phyloP scores from a whole-genome alignment of 2,797 vertebrate genomes.

The Malacoraja senta region DNA sequence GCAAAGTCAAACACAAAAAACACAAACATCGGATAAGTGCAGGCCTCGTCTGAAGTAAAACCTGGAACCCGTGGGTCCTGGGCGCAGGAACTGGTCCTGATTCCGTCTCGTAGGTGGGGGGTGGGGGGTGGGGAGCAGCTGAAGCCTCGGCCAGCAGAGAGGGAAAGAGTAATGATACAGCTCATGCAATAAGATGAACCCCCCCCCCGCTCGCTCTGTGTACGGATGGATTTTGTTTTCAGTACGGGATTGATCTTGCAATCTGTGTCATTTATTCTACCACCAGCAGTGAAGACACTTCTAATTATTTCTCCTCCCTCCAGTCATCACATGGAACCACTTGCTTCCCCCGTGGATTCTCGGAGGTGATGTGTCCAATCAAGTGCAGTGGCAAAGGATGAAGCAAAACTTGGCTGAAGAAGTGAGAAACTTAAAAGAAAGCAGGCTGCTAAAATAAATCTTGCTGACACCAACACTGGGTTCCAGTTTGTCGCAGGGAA shows the following conservation, averaged over 20 bases:
- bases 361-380: not conserved
- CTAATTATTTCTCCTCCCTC: slow-evolving; percentile 2
- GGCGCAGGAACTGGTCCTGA: not conserved
- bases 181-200: not conserved
- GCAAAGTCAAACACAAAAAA: not conserved
- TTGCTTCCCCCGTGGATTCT: not conserved
- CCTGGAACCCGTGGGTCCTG: not conserved
- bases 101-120: not conserved
- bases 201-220: not conserved
- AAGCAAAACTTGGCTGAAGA: not conserved
- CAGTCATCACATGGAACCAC: not conserved
- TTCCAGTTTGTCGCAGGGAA: not conserved
- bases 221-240: not conserved
- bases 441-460: not conserved
- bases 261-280: not conserved
- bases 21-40: not conserved
- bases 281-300: not conserved
- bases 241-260: not conserved
- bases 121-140: not conserved
- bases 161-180: not conserved
- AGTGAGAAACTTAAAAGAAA: not conserved
- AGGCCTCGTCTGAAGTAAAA: not conserved
- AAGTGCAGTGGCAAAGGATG: too few relatives aligned
- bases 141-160: not conserved
- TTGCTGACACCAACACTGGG: not conserved